phyloP scores from a whole-genome alignment of 2,113 vertebrate genomes.

The Neopipo cinnamomea region DNA sequence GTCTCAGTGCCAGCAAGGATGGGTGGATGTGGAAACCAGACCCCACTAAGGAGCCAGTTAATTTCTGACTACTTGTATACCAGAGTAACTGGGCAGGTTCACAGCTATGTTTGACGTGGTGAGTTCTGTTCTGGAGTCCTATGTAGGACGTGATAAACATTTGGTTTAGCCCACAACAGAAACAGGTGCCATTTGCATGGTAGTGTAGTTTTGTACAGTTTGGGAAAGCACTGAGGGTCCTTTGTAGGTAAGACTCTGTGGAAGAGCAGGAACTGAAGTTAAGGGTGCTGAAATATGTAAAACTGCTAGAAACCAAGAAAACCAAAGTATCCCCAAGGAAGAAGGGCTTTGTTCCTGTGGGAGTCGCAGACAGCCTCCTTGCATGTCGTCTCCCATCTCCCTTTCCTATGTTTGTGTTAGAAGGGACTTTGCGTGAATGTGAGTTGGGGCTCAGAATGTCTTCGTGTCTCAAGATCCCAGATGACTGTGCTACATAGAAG shows the following conservation, averaged over 20 bases:
- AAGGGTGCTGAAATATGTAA: not conserved
- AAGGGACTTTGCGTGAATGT: not conserved
- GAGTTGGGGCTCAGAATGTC: not conserved
- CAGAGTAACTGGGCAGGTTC: not conserved
- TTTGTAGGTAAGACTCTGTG: not conserved
- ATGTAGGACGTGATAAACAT: not conserved
- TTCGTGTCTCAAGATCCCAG: not conserved
- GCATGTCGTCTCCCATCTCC: not conserved
- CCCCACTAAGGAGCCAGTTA: not conserved
- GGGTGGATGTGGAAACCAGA: not conserved
- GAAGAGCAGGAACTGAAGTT: not conserved
- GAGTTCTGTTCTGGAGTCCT: not conserved
- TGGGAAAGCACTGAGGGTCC: not conserved
- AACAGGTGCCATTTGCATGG: accelerated
- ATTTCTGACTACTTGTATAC: not conserved
- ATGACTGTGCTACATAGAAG: not conserved
- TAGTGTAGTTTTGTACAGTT: not conserved
- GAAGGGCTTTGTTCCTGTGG: not conserved
- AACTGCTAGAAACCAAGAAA: not conserved
- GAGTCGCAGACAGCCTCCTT: not conserved
- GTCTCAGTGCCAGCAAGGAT: not conserved
- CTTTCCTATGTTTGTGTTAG: not conserved
- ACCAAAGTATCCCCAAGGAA: not conserved
- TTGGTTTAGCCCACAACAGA: not conserved
- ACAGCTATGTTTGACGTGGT: not conserved